Base-by-base conservation (phyloP, 2,113 vertebrate species). In the Tupaia chinensis region DNA sequence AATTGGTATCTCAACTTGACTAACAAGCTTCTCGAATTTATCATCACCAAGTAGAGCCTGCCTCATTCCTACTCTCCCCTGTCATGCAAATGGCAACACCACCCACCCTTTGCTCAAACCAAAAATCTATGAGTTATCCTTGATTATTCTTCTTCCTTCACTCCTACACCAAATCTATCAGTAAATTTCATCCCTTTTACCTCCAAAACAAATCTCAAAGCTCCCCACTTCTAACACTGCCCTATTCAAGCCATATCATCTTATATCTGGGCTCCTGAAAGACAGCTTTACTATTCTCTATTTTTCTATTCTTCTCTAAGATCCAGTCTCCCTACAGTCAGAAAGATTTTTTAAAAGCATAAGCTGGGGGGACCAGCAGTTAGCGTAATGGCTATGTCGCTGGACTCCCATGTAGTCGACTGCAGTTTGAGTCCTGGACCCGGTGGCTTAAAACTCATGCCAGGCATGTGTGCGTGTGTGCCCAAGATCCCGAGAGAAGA, bases 81-180 rank as follows among this genome's bases (percentile, higher is more conserved):
- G 25, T 70, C 20, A 69, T 65, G 29, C 53, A 85, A 92, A 79
- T 60, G 54, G 34, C 17, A 84, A 58, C 22, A 90, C 23, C 9
- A 68, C 20, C 9, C 25, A 32, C 29, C 22, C 4, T 74, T 91
- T 74, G 32, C n/a, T 92, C 54, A 94, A 88, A 85, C 4, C n/a
- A 54, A 25, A 81, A 58, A 76, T 84, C 54, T 80, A 63, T 16
- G 32, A 61, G 20, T 83, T 95, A 72, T 80, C 29, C n/a, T 91
- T 93, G 74, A 86, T 89, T 92, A 63, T 73, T 94, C 68, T n/a
- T 44, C 44, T 29, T 65, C 32, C 3, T 13, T 95, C 22, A 82
- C 68, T 77, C 15, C 17, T 32, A 54, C 44, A 92, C 23, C 3
- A 63, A 91, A 68, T 23, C 53, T 9, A 54, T 69, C 34, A 89